A percentile compares a stretch with the other conserved stretches of the same genome.
These are phyloP conservation scores for Vombatus ursinus DNA, from an alignment of 2,113 vertebrate genomes.

Conservation along the genomic window DNA sequence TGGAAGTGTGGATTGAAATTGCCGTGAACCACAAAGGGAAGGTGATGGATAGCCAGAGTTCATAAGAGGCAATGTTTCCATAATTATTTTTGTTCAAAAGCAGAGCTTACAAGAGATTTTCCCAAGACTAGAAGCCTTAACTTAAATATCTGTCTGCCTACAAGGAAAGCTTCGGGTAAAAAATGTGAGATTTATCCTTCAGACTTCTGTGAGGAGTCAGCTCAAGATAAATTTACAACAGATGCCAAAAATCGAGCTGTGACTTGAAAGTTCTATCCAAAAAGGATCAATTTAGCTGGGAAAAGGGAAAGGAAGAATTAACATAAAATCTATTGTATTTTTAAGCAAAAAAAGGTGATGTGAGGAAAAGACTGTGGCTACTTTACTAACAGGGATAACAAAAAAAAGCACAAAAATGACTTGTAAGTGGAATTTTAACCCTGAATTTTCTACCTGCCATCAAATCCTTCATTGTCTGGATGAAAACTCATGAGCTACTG, in stretches of 20 bases:
- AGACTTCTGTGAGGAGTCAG: conserved; percentile 37
- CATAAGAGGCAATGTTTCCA: background rate
- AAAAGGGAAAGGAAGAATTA: background rate
- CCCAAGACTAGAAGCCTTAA: background rate
- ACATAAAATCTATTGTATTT: conserved; percentile 36
- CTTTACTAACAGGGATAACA: conserved; percentile 18
- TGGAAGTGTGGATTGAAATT: background rate
- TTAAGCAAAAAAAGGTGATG: conserved; percentile 36
- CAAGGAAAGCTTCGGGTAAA: background rate
- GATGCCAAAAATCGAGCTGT: conserved; percentile 29
- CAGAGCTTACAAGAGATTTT: background rate
- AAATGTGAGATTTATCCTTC: background rate
- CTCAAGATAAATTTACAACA: conserved; percentile 33
- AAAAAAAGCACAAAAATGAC: conserved; percentile 15
- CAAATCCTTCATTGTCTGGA: background rate
- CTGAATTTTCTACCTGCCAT: background rate
- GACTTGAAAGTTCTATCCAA: conserved; percentile 51
- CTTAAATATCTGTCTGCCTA: background rate
- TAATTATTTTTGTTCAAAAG: background rate
- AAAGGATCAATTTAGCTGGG: background rate
- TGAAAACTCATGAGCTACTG: background rate
- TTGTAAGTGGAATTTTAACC: conserved; percentile 30
- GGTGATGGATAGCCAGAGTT: conserved; percentile 11
- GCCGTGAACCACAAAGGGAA: background rate
- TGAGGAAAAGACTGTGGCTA: background rate